Evolutionary conservation across 2,888 invertebrate species (phyloP), one percentile per base, ranked within the genome.

Genomic region (Drosophila kanekoi): DNA sequence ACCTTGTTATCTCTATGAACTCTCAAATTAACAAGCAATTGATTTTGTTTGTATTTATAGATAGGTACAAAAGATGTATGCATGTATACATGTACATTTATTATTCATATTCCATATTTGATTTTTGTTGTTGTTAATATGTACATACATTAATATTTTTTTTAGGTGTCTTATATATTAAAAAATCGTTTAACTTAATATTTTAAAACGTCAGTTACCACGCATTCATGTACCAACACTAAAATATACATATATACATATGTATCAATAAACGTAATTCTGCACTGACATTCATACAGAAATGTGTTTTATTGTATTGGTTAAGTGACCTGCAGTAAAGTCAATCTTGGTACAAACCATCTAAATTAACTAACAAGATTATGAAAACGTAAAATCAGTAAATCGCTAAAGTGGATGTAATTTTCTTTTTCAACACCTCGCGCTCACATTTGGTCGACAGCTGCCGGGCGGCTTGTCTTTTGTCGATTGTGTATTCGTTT

Each of bases 371-470:
- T 90, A 90, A 90, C 90, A 88, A 89, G 88, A 89, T 89, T 88
- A 90, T 86, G 90, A 90, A 88, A 88, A 88, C 87, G 88, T 89
- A 90, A 90, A 90, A 91, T 90, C 91, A 91, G 90, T 87, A 90
- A 90, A 91, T 90, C 90, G 87, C 87, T 85, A 89, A 90, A 89
- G 90, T 90, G 91, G 91, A 89, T 88, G 90, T 91, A 91, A 91
- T 91, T 90, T 90, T 88, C 85, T 89, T 90, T 92, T 91, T 91
- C 91, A 91, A 92, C 91, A 91, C 91, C 91, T 91, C 91, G 84
- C 90, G 83, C 78, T 77, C 83, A 76, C 81, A 89, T 89, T 83
- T 85, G 85, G 65, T 82, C 82, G 80, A 77, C 84, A 89, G 87
- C 87, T 68, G 77, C 77, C 80, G 76, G 61, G 77, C 85, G 89